Evolutionary conservation across 1,140 invertebrate species (phyloP).

Genomic region (Apis florea): DNA sequence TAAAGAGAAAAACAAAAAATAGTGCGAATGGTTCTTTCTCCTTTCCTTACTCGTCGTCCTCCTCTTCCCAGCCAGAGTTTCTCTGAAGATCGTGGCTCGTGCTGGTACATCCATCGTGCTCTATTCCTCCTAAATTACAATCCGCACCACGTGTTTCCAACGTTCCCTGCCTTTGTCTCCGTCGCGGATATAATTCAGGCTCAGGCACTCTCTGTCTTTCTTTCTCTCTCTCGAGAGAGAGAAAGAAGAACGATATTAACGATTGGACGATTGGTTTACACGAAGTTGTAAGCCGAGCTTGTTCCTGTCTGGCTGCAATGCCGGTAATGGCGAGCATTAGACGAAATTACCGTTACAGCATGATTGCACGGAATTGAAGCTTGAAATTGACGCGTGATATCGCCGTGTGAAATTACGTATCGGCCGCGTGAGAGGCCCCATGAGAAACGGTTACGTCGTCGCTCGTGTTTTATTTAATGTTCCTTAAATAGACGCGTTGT

Average conservation of each 20-base stretch:
- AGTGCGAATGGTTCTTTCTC: no score
- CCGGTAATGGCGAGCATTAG: conserved; percentile 34
- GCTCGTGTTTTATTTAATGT: conserved; percentile 2
- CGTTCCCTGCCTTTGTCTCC: no score
- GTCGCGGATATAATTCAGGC: no score
- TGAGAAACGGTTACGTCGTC: conserved; percentile 17
- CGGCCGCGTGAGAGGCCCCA: neutral
- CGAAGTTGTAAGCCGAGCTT: conserved; percentile 25
- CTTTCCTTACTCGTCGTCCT: no score
- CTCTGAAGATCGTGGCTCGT: no score
- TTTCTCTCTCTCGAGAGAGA: neutral
- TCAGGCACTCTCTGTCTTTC: no score
- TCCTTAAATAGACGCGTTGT: neutral
- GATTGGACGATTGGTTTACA: conserved; percentile 25
- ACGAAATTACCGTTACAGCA: conserved; percentile 22
- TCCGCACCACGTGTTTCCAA: neutral
- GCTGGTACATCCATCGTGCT: no score
- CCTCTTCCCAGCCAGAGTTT: no score
- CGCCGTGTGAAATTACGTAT: conserved; percentile 24
- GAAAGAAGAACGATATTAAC: conserved; percentile 40
- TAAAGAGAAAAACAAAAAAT: no score
- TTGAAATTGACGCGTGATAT: conserved; percentile 37
- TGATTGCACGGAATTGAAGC: conserved; percentile 34
- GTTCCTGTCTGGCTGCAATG: conserved; percentile 6
- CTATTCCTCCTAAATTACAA: conserved; percentile 29